Evolutionary conservation across 2,113 vertebrate genomes (phyloP).

Genomic region (Microtus richardsoni): DNA sequence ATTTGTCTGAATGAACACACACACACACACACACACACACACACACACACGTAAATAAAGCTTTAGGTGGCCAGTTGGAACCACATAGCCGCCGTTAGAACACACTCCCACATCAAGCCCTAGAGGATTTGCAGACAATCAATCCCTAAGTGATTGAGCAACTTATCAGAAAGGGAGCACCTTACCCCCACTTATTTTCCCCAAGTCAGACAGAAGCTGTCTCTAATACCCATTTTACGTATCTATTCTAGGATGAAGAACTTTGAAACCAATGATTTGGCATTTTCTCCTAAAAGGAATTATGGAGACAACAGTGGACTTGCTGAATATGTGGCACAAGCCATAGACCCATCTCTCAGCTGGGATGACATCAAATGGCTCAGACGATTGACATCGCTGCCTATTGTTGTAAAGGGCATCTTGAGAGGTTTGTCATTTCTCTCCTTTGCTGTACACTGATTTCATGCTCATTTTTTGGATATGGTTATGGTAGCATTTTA

Average conservation of each 20-base stretch:
- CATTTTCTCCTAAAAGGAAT: slow-evolving; percentile 90
- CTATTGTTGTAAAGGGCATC: slow-evolving; percentile 94
- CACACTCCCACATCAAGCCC: not conserved
- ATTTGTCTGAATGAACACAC: slow-evolving; percentile 33
- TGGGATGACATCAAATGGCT: slow-evolving; percentile 96
- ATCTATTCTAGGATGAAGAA: slow-evolving; percentile 92
- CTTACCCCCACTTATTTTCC: not conserved
- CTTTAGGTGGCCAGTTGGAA: not conserved
- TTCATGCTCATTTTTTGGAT: slow-evolving; percentile 22
- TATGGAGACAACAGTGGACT: slow-evolving; percentile 93
- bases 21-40: not conserved
- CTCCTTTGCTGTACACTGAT: not conserved
- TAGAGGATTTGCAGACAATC: not conserved
- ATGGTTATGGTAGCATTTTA: not conserved
- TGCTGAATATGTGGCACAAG: slow-evolving; percentile 92
- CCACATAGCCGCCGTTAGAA: not conserved
- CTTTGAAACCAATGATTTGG: slow-evolving; percentile 91
- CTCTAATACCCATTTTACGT: slow-evolving; percentile 19
- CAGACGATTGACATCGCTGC: slow-evolving; percentile 90
- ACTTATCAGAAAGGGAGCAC: not conserved
- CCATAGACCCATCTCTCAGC: slow-evolving; percentile 92
- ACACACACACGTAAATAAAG: slow-evolving; percentile 11
- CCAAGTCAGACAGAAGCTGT: not conserved
- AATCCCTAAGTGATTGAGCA: not conserved
- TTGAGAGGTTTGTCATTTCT: slow-evolving; percentile 88